phyloP scores from a whole-genome alignment of 2,797 vertebrate species.

The Heterohyrax brucei region DNA sequence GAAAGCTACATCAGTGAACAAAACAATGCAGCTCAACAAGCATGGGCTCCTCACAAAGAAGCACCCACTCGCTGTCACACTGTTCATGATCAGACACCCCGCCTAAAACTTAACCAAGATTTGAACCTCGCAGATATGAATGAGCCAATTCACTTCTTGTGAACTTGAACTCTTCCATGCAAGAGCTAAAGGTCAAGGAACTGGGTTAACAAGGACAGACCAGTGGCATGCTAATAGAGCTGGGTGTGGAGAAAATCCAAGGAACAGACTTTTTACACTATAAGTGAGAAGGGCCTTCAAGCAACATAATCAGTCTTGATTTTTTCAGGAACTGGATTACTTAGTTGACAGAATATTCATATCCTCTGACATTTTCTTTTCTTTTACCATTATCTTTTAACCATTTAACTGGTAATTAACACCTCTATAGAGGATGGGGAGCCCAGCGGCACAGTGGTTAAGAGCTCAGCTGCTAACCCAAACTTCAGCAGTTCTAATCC shows the following conservation, averaged over 20 bases:
- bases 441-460: not conserved
- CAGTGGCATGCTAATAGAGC: not conserved
- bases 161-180: conserved; percentile 64
- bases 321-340: conserved; percentile 22
- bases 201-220: conserved; percentile 46
- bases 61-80: not conserved
- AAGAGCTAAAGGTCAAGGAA: conserved; percentile 81
- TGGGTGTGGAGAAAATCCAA: conserved; percentile 42
- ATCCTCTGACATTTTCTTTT: not conserved
- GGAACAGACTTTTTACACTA: not conserved
- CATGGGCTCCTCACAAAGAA: not conserved
- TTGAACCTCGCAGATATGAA: conserved; percentile 62
- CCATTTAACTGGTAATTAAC: not conserved
- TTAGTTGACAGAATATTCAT: not conserved
- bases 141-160: conserved; percentile 70
- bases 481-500: not conserved
- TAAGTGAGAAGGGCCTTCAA: not conserved
- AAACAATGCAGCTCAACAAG: not conserved
- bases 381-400: conserved; percentile 36
- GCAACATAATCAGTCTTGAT: not conserved
- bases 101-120: conserved; percentile 14
- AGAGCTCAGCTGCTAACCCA: not conserved
- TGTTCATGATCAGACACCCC: conserved; percentile 7
- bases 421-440: not conserved
- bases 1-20: not conserved